phyloP scores from a whole-genome alignment of 2,113 vertebrate genomes.

The Brevimyrus niger region DNA sequence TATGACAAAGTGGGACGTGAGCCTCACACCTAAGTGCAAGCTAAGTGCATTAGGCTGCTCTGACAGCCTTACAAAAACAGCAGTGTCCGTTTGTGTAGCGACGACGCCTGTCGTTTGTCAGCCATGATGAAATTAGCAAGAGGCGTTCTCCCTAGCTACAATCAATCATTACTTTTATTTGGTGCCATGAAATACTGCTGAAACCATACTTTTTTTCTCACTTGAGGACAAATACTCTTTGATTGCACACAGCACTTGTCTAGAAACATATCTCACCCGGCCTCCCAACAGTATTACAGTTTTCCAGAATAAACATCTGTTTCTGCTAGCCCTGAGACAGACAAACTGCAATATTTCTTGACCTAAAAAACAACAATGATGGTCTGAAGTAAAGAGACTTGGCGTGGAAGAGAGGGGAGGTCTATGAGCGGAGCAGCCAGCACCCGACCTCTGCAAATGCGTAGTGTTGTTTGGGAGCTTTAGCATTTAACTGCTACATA shows the following conservation, averaged over 20 bases:
- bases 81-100: conserved; percentile 49
- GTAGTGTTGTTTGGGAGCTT: not conserved
- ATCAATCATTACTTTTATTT: conserved; percentile 69
- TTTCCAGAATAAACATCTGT: conserved; percentile 45
- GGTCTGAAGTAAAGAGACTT: conserved; percentile 16
- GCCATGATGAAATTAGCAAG: conserved; percentile 64
- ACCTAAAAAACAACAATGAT: conserved; percentile 32
- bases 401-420: not conserved
- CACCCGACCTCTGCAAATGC: not conserved
- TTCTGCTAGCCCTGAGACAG: conserved; percentile 35
- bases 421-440: not conserved
- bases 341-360: conserved; percentile 32
- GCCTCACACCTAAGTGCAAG: conserved; percentile 59
- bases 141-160: conserved; percentile 59
- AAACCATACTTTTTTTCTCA: conserved; percentile 55
- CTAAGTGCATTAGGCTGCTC: conserved; percentile 61
- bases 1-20: conserved; percentile 61
- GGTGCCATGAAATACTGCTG: conserved; percentile 51
- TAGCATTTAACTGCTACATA: not conserved
- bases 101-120: conserved; percentile 59
- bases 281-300: conserved; percentile 48
- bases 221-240: conserved; percentile 58
- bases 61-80: conserved; percentile 59
- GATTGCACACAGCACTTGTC: conserved; percentile 58
- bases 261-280: conserved; percentile 61